These are phyloP conservation scores for Melanocharis versteri DNA, from an alignment of 2,113 vertebrate genomes.

Conservation along the genomic window DNA sequence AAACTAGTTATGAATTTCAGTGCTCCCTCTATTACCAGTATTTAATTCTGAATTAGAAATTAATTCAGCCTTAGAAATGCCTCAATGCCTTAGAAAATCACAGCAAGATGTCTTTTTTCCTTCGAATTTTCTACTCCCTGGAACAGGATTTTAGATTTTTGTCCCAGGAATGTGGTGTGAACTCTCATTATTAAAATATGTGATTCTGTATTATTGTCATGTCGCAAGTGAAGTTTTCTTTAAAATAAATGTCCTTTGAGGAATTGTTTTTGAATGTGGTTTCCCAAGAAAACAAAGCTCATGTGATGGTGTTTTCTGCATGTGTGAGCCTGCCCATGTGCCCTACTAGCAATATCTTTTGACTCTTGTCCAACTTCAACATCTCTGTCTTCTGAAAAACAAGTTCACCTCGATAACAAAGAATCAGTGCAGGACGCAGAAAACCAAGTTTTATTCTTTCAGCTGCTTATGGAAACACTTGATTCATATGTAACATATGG, in stretches of 20 bases:
- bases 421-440: not conserved
- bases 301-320: not conserved
- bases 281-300: not conserved
- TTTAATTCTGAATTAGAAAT: not conserved
- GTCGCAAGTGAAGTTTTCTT: not conserved
- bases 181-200: not conserved
- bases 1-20: not conserved
- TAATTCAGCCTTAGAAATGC: not conserved
- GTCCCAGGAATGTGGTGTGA: not conserved
- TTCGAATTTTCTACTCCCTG: not conserved
- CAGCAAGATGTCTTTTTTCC: not conserved
- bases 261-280: not conserved
- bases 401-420: not conserved
- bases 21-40: not conserved
- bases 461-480: not conserved
- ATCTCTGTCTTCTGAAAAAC: not conserved
- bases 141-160: not conserved
- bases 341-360: not conserved
- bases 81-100: not conserved
- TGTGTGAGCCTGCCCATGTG: not conserved
- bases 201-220: not conserved
- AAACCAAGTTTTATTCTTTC: not conserved
- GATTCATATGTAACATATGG: not conserved
- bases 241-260: not conserved
- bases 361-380: not conserved